Conservation (phyloP, 2,113 vertebrate species). For the Lophura nycthemera region DNA sequence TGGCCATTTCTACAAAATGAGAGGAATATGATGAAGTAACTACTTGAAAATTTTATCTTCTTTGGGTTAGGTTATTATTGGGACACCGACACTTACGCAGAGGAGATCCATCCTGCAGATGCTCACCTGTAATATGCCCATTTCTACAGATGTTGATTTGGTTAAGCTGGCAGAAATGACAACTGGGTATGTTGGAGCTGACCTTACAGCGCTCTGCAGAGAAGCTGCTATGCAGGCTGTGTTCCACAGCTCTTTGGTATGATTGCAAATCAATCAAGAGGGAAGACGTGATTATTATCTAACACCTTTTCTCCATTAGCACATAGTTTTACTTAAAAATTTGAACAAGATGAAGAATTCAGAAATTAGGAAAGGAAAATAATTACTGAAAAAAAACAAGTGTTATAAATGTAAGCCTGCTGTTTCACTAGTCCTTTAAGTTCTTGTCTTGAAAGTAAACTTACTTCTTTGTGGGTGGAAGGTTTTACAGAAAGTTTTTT, state of each 20-base stretch:
- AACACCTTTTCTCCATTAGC: neutral
- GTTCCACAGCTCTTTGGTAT: conserved; percentile 82
- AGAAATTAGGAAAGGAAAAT: neutral
- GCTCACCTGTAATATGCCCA: conserved; percentile 84
- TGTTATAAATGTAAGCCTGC: neutral
- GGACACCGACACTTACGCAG: conserved; percentile 87
- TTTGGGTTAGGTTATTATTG: conserved; percentile 85
- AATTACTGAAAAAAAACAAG: neutral
- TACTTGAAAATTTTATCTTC: neutral
- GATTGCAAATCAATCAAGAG: neutral
- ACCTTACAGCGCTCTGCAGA: conserved; percentile 91
- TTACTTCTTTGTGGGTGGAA: neutral
- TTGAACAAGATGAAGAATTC: neutral
- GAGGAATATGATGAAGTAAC: neutral
- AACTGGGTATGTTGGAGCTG: conserved; percentile 91
- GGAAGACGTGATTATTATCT: neutral
- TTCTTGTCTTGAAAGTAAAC: neutral
- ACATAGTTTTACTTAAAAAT: neutral
- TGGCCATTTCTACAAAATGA: neutral
- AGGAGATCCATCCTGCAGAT: conserved; percentile 86
- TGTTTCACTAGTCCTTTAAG: neutral
- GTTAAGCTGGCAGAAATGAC: conserved; percentile 87
- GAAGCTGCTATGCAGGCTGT: conserved; percentile 90
- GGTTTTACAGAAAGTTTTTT: neutral
- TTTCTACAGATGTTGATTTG: conserved; percentile 78